phyloP scores from a whole-genome alignment of 2,888 invertebrate genomes.

The Odontocolon sp. region DNA sequence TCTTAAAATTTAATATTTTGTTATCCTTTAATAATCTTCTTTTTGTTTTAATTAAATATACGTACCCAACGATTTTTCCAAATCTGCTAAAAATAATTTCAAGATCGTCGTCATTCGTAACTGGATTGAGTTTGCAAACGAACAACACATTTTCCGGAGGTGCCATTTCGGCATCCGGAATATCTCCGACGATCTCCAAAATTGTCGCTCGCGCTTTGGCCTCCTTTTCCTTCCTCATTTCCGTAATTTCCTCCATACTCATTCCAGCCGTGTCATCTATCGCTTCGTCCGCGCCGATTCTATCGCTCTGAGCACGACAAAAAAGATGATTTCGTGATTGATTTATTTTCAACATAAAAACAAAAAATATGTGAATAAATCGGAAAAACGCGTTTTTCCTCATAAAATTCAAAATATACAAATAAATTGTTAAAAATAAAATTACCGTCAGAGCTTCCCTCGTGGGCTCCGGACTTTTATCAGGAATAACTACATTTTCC shows the following conservation, averaged over 20 bases:
- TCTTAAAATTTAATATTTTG: not conserved
- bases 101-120: conserved; percentile 97
- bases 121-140: conserved; percentile 99
- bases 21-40: not conserved
- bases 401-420: not conserved
- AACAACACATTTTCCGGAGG: conserved; percentile 99
- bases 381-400: too few species aligned
- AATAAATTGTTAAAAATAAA: not conserved
- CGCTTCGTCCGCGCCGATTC: conserved; percentile 96
- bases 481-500: conserved; percentile 88
- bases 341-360: not conserved
- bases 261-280: conserved; percentile 95
- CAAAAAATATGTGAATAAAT: not conserved
- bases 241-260: conserved; percentile 91
- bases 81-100: conserved; percentile 99
- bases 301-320: conserved; percentile 84
- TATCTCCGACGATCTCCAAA: conserved; percentile 98
- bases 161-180: conserved; percentile 98
- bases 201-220: conserved; percentile 98
- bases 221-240: conserved; percentile 94
- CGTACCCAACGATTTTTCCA: conserved; percentile 90
- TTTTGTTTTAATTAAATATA: not conserved
- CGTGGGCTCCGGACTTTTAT: conserved; percentile 94
- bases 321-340: conserved; percentile 25
- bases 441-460: conserved; percentile 86